Evolutionary conservation across 2,797 vertebrate genomes (phyloP).

Genomic region (Muscicapa comitata): DNA sequence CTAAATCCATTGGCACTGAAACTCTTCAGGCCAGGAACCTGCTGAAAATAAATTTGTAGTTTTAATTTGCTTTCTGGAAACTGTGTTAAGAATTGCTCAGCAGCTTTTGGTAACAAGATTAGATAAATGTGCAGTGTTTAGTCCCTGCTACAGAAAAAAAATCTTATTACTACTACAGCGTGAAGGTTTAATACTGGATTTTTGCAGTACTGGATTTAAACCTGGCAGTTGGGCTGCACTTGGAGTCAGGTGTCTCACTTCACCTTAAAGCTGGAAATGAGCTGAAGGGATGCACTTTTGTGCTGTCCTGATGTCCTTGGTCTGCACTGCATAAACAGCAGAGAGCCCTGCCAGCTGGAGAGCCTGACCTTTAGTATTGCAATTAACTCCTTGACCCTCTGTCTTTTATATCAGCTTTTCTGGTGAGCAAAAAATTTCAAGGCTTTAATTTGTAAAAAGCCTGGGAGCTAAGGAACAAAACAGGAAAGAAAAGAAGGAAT

Average conservation of each 20-base stretch:
- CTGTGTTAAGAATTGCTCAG: not conserved
- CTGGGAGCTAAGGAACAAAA: not conserved
- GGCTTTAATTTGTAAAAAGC: slow-evolving; percentile 24
- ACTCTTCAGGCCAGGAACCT: not conserved
- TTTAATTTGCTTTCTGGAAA: not conserved
- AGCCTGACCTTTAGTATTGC: not conserved
- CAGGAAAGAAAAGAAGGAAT: not conserved
- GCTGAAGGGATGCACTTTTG: not conserved
- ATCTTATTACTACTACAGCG: not conserved
- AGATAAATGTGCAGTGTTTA: not conserved
- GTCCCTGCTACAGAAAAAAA: not conserved
- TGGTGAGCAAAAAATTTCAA: not conserved
- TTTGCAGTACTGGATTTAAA: not conserved
- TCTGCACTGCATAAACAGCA: not conserved
- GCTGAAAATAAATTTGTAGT: not conserved
- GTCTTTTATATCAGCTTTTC: not conserved
- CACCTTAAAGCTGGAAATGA: not conserved
- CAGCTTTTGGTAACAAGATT: slow-evolving; percentile 1
- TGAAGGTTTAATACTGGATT: not conserved
- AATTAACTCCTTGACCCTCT: not conserved
- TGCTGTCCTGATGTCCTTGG: not conserved
- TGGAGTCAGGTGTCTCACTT: not conserved
- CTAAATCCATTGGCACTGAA: not conserved
- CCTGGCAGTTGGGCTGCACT: not conserved
- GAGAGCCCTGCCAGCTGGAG: not conserved